Evolutionary conservation across 2,797 vertebrate species (phyloP), one percentile per base, ranked within the genome.

Genomic region (Hirundo rustica): DNA sequence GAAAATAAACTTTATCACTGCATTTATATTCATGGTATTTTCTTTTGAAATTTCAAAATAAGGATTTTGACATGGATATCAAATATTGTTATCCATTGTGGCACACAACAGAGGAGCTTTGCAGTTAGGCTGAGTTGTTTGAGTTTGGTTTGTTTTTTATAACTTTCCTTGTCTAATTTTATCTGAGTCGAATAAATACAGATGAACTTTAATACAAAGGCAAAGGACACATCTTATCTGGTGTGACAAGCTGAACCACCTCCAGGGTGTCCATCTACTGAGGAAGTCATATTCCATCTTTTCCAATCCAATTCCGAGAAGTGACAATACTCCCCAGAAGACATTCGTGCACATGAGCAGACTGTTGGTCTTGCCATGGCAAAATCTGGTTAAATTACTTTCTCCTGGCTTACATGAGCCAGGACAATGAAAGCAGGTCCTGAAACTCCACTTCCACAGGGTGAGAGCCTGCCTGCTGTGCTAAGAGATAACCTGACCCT

Each of bases 181-280:
- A 92, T 84, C 60, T 1, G 14, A 82, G n/a, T 83, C 16, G 6
- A 93, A 80, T 11, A 80, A 85, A 94, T 44, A 83, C 15, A 93
- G 74, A 93, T 84, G 82, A 96, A 91, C 91, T 92, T 93, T 61
- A 92, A 87, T 60, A 57, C 25, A 85, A 58, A 89, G 65, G 65
- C 81, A 36, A 38, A 93, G 87, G 62, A 93, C 40, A 25, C 45
- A 38, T 64, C 42, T 77, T 77, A 94, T 88, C 58, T 61, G 67
- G 66, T 20, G 9, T 83, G 82, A 96, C 68, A 81, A 75, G 66
- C 44, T 83, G 77, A 85, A 72, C 10, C 30, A 79, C 76, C 83
- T 91, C 70, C 53, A 72, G 95, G 78, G 72, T 89, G 57, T 93
- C 78, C n/a, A 75, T 93, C 80, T 82, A 66, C 77, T 67, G n/a